Base-by-base conservation (phyloP, 2,113 vertebrate species). In the Opisthocomus hoazin region DNA sequence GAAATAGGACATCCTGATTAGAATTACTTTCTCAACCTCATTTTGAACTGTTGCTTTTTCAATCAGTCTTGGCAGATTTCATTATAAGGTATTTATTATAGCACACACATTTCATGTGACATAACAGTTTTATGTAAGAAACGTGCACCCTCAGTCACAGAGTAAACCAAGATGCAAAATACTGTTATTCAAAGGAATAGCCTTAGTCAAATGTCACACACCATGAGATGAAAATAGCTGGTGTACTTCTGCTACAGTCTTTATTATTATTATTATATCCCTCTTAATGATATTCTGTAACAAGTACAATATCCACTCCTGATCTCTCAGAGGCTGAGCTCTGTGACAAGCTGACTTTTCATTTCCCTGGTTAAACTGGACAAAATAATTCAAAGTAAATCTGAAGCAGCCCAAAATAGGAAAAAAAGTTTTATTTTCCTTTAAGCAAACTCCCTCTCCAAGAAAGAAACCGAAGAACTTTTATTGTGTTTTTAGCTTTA, bases 1-100 rank as follows among this genome's bases (percentile, higher is more conserved):
- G 94, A 97, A 96, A 61, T 82, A 93, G 94, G 96, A 98, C 97
- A 96, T 97, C 96, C 97, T 95, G 84, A 87, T 97, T 95, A 96
- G 76, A 94, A 95, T 93, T 89, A 95, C 84, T 94, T 96, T 98
- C 91, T 95, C 87, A 93, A 90, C 89, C 27, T 54, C 53, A 30
- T 54, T 30, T 54, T 54, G 27, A 54, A 54, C 27, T 54, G 53
- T 54, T 54, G 16, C 29, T 30, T 54, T 54, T 54, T 54, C 29
- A 54, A 54, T 54, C 53, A 54, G 53, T 54, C 53, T 54, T 54
- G 53, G 53, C 29, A 54, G 53, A 54, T 54, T 54, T 54, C 29
- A 54, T 29, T 63, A 91, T 68, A 87, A 89, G 76, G 51, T 58
- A 77, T 46, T 92, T 88, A 91, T 51, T 82, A 68, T 60, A 69